These are phyloP conservation scores for Pristionchus entomophagus DNA, from an alignment of 2,888 invertebrate genomes.

Conservation along the genomic window DNA sequence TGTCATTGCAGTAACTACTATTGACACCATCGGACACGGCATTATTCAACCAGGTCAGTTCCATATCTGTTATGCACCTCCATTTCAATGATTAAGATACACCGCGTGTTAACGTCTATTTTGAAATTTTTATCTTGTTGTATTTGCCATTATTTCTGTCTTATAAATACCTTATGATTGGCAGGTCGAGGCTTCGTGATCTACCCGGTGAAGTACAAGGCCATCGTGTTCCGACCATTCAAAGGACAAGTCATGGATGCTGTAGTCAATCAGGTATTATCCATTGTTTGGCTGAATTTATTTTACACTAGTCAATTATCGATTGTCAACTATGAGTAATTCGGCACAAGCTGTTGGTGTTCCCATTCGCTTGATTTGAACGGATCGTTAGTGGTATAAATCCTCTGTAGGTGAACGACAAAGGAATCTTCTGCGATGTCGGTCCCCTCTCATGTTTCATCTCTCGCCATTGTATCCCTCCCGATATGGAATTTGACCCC, in stretches of 20 bases:
- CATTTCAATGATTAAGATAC: too few species aligned
- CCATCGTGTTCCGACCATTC: slow-evolving; percentile 98
- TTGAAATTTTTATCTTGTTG: not conserved
- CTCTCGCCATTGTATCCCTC: slow-evolving; percentile 92
- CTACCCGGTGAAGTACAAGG: slow-evolving; percentile 98
- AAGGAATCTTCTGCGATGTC: slow-evolving; percentile 99
- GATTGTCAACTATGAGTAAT: not conserved
- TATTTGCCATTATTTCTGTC: too few species aligned
- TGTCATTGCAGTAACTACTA: slow-evolving; percentile 99
- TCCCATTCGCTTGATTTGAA: too few species aligned
- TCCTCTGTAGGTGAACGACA: slow-evolving; percentile 80
- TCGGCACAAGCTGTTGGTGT: too few species aligned
- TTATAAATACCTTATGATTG: too few species aligned
- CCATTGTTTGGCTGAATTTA: not conserved
- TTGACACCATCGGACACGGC: slow-evolving; percentile 98
- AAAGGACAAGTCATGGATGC: slow-evolving; percentile 96
- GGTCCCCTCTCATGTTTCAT: slow-evolving; percentile 98
- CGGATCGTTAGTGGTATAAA: too few species aligned
- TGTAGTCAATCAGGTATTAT: slow-evolving; percentile 86
- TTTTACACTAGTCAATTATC: not conserved
- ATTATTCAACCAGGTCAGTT: slow-evolving; percentile 86
- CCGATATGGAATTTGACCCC: slow-evolving; percentile 99
- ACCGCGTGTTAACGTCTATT: too few species aligned
- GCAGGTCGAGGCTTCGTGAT: slow-evolving; percentile 96
- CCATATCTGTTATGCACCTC: not conserved